Evolutionary conservation across 1,140 invertebrate species (phyloP).

Genomic region (Trachelipus rathkii): DNA sequence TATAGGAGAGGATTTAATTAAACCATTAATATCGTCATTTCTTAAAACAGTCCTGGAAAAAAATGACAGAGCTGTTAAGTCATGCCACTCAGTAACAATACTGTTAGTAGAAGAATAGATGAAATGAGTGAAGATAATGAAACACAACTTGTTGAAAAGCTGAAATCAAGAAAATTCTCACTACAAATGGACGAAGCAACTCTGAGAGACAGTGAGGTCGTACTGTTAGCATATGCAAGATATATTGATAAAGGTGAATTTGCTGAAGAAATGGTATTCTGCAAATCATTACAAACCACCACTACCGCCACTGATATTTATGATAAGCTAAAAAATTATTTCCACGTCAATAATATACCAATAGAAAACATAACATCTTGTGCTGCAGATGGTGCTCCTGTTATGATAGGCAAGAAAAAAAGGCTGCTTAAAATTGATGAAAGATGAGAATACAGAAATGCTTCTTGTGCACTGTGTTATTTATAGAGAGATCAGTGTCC

Average conservation of each 20-base stretch:
- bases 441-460: too few relatives aligned
- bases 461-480: too few relatives aligned
- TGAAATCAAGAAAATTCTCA: constrained; percentile 45
- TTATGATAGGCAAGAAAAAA: too few relatives aligned
- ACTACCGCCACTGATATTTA: too few relatives aligned
- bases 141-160: constrained; percentile 46
- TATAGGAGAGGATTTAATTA: constrained; percentile 35
- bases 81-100: constrained; percentile 47
- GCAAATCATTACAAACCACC: constrained; percentile 46
- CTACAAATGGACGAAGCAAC: constrained; percentile 45
- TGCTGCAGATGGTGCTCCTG: too few relatives aligned
- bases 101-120: constrained; percentile 45
- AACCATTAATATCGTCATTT: constrained; percentile 42
- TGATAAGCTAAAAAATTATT: too few relatives aligned
- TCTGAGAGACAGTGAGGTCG: constrained; percentile 40
- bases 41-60: constrained; percentile 46
- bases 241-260: constrained; percentile 43
- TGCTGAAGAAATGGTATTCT: constrained; percentile 38
- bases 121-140: constrained; percentile 17
- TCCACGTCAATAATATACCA: too few relatives aligned
- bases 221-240: constrained; percentile 46
- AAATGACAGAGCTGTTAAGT: constrained; percentile 25
- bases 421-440: too few relatives aligned
- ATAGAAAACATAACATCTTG: too few relatives aligned
- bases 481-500: too few relatives aligned